Evolutionary conservation across 2,797 vertebrate species (phyloP), one percentile per base, ranked within the genome.

Genomic region (Numenius phaeopus): DNA sequence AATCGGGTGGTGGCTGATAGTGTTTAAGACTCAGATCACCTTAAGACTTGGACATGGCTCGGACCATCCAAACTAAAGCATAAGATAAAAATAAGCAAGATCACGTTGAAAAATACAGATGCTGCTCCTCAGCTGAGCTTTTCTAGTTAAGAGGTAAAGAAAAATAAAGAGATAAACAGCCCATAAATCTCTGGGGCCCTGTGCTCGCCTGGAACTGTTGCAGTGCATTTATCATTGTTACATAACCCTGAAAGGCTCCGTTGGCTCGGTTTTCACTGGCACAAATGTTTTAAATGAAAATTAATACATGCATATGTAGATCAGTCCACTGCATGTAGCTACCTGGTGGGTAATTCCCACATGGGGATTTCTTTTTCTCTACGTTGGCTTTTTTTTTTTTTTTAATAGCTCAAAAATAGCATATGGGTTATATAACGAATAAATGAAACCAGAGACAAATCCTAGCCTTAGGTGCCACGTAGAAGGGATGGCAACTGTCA

Each of bases 361-460:
- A 37, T 62, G 49, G 46, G 59, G 62, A 82, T 95, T 87, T 83
- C 82, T 91, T 90, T 87, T 95, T 75, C 42, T 83, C 54, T 84
- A 13, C 47, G 24, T n/a, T 78, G 39, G 7, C 29, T 62, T 89
- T 69, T 54, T 49, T 24, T 47, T 42, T 52, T 77, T 59, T 39
- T 22, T 34, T 24, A 55, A 50, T 64, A 84, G 40, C 30, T 94
- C 65, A 87, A 71, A 97, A 96, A 93, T 96, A 94, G 75, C 39
- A 49, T 83, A 21, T 73, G 24, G 29, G 65, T 97, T 97, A 96
- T 83, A 93, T 94, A 97, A 97, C 81, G 69, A 95, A 91, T 78
- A 92, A 80, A 94, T 86, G 72, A 94, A 96, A 95, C 87, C 66
- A 77, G 67, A 94, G 87, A 92, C 78, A 96, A 97, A 95, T 92